phyloP scores from a whole-genome alignment of 2,797 vertebrate genomes.

The Karalla daura region DNA sequence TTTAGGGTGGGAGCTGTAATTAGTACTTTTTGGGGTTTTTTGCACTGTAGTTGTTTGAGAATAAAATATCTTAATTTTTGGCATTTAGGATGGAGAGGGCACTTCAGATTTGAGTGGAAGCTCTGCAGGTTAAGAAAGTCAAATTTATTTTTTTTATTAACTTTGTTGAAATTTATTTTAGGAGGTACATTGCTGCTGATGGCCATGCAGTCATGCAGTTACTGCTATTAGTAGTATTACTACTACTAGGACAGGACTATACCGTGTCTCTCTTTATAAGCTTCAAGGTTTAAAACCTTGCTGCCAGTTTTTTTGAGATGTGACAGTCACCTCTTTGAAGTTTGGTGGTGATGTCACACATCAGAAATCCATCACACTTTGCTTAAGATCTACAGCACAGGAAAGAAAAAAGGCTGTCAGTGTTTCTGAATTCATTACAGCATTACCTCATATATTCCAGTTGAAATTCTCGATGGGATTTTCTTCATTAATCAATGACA shows the following conservation, averaged over 20 bases:
- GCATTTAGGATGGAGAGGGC: background rate
- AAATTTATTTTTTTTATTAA: too few relatives aligned
- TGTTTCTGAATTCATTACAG: too few relatives aligned
- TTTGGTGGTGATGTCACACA: background rate
- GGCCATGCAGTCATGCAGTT: too few relatives aligned
- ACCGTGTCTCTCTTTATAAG: too few relatives aligned
- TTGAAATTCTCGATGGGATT: too few relatives aligned
- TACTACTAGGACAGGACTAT: too few relatives aligned
- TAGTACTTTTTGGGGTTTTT: background rate
- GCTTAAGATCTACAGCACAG: background rate
- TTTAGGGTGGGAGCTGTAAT: background rate
- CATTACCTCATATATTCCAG: too few relatives aligned
- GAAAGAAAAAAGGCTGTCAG: too few relatives aligned
- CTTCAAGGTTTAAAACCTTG: too few relatives aligned
- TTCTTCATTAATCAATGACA: too few relatives aligned
- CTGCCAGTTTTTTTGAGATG: background rate
- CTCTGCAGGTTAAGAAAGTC: background rate
- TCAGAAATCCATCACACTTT: background rate
- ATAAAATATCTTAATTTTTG: background rate
- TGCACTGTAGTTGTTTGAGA: background rate
- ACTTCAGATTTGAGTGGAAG: background rate
- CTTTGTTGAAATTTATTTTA: slow-evolving; percentile 1
- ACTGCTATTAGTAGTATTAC: too few relatives aligned
- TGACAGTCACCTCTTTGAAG: background rate
- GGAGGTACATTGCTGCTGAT: too few relatives aligned